A percentile compares a stretch with the other conserved stretches of the same genome.
Conservation (phyloP, 1,140 invertebrate genomes). For the Hirudo medicinalis region DNA sequence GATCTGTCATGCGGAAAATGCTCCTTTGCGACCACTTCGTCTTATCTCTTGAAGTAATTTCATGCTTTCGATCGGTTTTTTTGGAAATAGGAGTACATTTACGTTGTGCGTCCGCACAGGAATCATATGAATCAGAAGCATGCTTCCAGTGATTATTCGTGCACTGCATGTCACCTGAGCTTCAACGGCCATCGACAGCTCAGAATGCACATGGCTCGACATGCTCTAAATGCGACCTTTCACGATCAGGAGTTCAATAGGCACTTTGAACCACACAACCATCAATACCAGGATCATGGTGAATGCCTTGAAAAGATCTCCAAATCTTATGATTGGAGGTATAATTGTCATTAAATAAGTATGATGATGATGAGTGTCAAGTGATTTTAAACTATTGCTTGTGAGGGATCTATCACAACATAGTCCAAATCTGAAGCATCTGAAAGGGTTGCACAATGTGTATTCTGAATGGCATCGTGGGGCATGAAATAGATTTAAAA, state of each 20-base stretch:
- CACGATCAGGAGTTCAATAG: constrained; percentile 1
- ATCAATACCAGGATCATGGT: constrained; percentile 5
- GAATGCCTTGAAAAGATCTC: constrained; percentile 8
- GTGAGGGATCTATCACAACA: too few relatives aligned
- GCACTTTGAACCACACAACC: not conserved
- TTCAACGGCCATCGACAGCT: constrained; percentile 20
- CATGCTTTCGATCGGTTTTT: not conserved
- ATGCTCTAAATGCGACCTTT: constrained; percentile 13
- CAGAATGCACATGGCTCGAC: constrained; percentile 21
- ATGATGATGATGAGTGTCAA: too few relatives aligned
- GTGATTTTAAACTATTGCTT: too few relatives aligned
- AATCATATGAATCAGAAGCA: constrained; percentile 20
- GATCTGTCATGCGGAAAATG: constrained; percentile 22
- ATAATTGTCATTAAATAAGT: too few relatives aligned
- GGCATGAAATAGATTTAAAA: too few relatives aligned
- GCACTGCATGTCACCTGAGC: constrained; percentile 19
- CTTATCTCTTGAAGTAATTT: constrained; percentile 17
- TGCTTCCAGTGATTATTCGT: constrained; percentile 17
- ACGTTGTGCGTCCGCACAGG: too few relatives aligned
- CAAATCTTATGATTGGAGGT: not conserved
- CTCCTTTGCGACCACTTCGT: constrained; percentile 15
- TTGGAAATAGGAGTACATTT: not conserved
- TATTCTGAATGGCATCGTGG: too few relatives aligned
- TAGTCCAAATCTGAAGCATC: too few relatives aligned
- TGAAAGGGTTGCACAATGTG: too few relatives aligned